phyloP scores from a whole-genome alignment of 2,888 invertebrate genomes.

The Linnaemya tessellans region DNA sequence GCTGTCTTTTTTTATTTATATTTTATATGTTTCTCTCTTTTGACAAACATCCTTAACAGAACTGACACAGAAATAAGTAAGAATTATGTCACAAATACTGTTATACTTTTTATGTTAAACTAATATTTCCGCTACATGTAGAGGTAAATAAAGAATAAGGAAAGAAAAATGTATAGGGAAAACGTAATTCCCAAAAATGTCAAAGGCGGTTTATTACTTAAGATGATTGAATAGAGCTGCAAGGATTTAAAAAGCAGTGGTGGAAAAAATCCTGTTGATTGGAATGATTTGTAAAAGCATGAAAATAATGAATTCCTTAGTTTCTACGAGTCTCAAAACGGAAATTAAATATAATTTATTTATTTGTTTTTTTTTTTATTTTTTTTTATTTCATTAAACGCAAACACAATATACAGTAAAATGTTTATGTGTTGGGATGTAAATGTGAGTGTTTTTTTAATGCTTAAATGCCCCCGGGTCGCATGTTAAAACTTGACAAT shows the following conservation, averaged over 20 bases:
- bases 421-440: background rate
- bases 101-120: background rate
- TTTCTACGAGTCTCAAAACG: constrained; percentile 16
- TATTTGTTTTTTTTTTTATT: background rate
- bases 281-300: constrained; percentile 32
- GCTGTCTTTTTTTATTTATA: constrained; percentile 39
- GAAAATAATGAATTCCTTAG: constrained; percentile 25
- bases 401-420: constrained; percentile 1
- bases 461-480: constrained; percentile 1
- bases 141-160: background rate
- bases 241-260: background rate
- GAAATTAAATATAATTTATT: constrained; percentile 50
- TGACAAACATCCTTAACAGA: constrained; percentile 52
- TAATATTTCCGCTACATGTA: background rate
- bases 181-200: no score
- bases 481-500: constrained; percentile 24
- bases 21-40: no score
- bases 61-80: background rate
- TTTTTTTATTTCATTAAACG: background rate
- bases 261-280: constrained; percentile 34
- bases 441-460: background rate
- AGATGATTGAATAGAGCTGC: constrained; percentile 1
- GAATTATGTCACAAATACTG: background rate
- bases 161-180: background rate
- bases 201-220: background rate